Conservation (phyloP, 2,888 invertebrate genomes). For the Callimorpha dominula region DNA sequence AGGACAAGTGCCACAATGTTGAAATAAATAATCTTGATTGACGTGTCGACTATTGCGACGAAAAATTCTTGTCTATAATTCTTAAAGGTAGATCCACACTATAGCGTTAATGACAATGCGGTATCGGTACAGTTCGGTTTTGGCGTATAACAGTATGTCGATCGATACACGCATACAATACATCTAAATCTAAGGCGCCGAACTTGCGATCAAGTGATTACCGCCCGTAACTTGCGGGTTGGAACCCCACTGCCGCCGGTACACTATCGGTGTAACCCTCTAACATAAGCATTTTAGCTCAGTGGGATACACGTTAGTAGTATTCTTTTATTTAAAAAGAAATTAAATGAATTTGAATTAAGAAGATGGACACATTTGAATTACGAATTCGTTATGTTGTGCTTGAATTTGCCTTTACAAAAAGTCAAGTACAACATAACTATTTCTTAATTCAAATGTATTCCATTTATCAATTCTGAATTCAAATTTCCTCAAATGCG, state of each 20-base stretch:
- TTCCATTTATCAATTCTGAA: background rate
- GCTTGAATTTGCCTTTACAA: background rate
- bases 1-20: constrained; percentile 20
- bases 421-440: background rate
- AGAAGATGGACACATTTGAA: background rate
- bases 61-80: background rate
- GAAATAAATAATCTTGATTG: constrained; percentile 38
- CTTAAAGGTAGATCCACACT: background rate
- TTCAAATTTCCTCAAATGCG: background rate
- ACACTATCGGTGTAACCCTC: no score
- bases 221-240: no score
- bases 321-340: background rate
- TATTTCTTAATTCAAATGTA: background rate
- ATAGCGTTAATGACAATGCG: background rate
- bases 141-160: background rate
- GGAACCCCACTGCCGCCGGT: no score
- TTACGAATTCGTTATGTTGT: background rate
- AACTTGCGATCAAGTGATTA: no score
- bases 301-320: no score
- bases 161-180: no score
- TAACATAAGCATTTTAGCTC: no score
- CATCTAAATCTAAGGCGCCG: no score
- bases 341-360: background rate
- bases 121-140: background rate
- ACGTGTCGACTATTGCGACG: constrained; percentile 18